Base-by-base conservation (phyloP, 2,888 invertebrate genomes). In the Cacoxenus indagator region DNA sequence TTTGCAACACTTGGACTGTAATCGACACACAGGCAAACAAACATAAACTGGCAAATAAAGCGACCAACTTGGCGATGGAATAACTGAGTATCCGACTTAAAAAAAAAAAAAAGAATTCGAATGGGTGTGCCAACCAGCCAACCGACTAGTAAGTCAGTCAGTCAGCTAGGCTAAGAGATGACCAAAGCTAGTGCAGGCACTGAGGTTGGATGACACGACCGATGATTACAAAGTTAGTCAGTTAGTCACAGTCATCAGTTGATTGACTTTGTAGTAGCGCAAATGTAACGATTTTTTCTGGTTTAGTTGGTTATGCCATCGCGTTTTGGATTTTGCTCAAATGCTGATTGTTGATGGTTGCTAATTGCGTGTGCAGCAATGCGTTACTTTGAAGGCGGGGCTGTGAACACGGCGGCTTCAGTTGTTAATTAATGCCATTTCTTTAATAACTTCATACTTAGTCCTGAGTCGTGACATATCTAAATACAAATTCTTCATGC, bases 391-490 rank as follows among this genome's bases (percentile, higher is more conserved):
- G 46, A 67, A 65, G 65, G 57, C 69, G 71, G 69, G 59, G 72
- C 69, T 70, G 70, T 75, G 73, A 11, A 8, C 45, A 14, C 14
- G 45, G 45, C 45, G 45, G 11, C 11, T 11, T 43, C 11, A 43
- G 2, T 73, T 70, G 71, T 82, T 79, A 79, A 80, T 78, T 79
- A 81, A 81, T 81, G 77, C 74, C 77, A 81, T 81, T 79, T 78
- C 80, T 78, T 82, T 73, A 54, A 67, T 71, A 69, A 69, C 70
- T 67, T 73, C 69, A 72, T 72, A 69, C 64, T 59, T 67, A 67
- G n/a, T n/a, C n/a, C n/a, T n/a, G n/a, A n/a, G n/a, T n/a, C n/a
- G n/a, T n/a, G n/a, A n/a, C n/a, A n/a, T n/a, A n/a, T n/a, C n/a
- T n/a, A n/a, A n/a, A n/a, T n/a, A n/a, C n/a, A n/a, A n/a, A n/a